These are phyloP conservation scores for Lithosia quadra DNA, from an alignment of 2,888 invertebrate genomes.

Conservation along the genomic window DNA sequence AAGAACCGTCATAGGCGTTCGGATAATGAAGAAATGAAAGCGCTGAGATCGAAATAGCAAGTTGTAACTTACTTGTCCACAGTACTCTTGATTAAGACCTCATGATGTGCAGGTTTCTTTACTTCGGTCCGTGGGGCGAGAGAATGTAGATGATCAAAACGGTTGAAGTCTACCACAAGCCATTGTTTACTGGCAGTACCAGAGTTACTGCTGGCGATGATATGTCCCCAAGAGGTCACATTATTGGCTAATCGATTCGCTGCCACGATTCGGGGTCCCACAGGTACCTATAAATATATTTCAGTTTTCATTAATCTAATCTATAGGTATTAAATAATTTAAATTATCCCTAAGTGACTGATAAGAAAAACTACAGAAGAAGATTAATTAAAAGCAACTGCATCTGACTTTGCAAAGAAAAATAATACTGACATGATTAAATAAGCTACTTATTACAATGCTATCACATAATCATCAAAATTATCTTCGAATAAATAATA, in stretches of 20 bases:
- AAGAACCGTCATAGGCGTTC: no score
- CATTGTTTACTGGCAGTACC: conserved; percentile 96
- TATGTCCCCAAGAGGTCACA: conserved; percentile 91
- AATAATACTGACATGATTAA: no score
- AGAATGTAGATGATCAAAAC: conserved; percentile 73
- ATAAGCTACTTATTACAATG: no score
- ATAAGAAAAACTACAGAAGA: no score
- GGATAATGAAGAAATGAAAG: no score
- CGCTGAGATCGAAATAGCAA: not conserved
- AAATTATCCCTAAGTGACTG: no score
- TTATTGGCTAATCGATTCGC: conserved; percentile 93
- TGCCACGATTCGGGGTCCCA: conserved; percentile 92
- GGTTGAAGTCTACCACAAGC: conserved; percentile 92
- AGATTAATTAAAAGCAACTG: no score
- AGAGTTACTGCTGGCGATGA: conserved; percentile 90
- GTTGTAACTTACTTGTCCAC: conserved; percentile 68
- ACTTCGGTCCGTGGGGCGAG: conserved; percentile 36
- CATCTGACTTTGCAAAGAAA: no score
- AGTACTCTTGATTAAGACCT: conserved; percentile 69
- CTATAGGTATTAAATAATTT: no score
- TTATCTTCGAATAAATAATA: no score
- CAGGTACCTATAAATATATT: conserved; percentile 83
- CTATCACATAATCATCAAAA: no score
- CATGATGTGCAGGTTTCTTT: conserved; percentile 49
- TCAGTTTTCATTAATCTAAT: not conserved